Conservation (phyloP, 2,113 vertebrate species). For the Paramisgurnus dabryanus region DNA sequence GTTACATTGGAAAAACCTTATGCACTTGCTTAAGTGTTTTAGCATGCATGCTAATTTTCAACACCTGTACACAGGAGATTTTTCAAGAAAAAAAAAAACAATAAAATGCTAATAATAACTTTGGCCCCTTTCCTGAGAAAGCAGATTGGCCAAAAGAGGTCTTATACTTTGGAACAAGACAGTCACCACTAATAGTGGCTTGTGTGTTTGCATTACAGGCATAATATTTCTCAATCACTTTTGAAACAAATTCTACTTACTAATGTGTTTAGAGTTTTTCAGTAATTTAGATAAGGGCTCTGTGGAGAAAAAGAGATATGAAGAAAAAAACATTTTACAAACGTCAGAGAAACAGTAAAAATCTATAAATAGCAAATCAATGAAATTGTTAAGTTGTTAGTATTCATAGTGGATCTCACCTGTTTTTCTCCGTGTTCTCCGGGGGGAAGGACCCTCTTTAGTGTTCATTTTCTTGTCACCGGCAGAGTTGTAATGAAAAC, state of each 20-base stretch:
- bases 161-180: too few species aligned
- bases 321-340: too few species aligned
- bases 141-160: too few species aligned
- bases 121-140: too few species aligned
- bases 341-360: background rate
- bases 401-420: slow-evolving; percentile 68
- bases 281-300: slow-evolving; percentile 89
- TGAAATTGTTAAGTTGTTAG: background rate
- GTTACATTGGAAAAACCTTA: too few species aligned
- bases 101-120: too few species aligned
- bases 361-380: background rate
- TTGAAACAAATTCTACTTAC: slow-evolving; percentile 67
- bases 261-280: slow-evolving; percentile 88
- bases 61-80: too few species aligned
- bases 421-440: slow-evolving; percentile 88
- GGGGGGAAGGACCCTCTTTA: slow-evolving; percentile 80
- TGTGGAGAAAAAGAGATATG: slow-evolving; percentile 61
- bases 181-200: too few species aligned
- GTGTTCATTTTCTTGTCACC: slow-evolving; percentile 79
- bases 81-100: too few species aligned
- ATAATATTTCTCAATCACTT: background rate
- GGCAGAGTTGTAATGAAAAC: slow-evolving; percentile 86
- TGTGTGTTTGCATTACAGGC: background rate
- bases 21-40: too few species aligned
- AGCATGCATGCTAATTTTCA: too few species aligned